A percentile compares a stretch with the other conserved stretches of the same genome.
phyloP scores from a whole-genome alignment of 2,113 vertebrate genomes.

The Phalacrocorax pelagicus region DNA sequence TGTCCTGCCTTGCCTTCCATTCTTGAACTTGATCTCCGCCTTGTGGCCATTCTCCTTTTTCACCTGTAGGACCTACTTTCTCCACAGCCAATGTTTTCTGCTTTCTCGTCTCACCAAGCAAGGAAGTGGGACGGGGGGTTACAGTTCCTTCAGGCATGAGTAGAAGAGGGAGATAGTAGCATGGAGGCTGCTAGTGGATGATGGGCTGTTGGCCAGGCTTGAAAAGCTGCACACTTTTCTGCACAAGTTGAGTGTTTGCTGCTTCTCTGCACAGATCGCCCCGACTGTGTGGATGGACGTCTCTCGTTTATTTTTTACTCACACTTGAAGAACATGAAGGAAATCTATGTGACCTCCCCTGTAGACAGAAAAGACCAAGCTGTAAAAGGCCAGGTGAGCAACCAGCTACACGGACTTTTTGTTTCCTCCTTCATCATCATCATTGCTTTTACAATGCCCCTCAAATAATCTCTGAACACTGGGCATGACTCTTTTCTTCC shows the following conservation, averaged over 20 bases:
- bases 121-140: neutral
- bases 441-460: neutral
- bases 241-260: neutral
- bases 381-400: conserved; percentile 90
- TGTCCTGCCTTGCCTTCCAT: neutral
- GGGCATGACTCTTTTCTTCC: neutral
- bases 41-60: neutral
- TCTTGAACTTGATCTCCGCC: neutral
- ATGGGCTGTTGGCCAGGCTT: neutral
- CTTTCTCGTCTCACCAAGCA: accelerated
- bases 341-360: conserved; percentile 86
- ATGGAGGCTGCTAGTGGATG: neutral
- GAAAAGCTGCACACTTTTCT: neutral
- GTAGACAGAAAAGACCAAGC: conserved; percentile 75
- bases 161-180: neutral
- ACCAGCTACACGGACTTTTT: neutral
- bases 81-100: neutral
- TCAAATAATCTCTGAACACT: neutral
- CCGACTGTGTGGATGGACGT: conserved; percentile 86
- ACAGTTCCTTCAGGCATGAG: neutral
- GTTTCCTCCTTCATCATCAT: neutral
- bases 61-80: neutral
- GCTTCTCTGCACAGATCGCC: conserved; percentile 81
- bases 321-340: conserved; percentile 92
- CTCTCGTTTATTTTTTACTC: conserved; percentile 92